Base-by-base conservation (phyloP, 2,113 vertebrate species). In the Australoheros scitulus region DNA sequence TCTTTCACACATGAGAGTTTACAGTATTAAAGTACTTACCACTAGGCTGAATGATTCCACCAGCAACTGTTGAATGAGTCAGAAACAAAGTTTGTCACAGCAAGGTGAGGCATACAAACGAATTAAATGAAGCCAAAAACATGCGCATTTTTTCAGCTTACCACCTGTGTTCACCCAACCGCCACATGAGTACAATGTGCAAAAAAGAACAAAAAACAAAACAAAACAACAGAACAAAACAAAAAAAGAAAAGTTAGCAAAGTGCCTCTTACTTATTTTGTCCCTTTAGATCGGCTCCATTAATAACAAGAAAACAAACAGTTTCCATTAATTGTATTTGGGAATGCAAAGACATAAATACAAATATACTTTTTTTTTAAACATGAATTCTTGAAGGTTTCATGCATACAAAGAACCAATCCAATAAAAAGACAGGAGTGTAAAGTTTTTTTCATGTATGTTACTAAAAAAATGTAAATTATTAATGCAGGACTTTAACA, bases 21-120 rank as follows among this genome's bases (percentile, higher is more conserved):
- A 34, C 18, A 72, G 47, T 18, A 14, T 72, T n/a, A n/a, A 26
- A 36, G 3, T 38, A 87, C 90, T 91, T 70, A 95, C 94, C 58
- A 59, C 93, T 77, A 4, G 93, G 93, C 61, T 94, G 94, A 84
- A 94, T 2, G 29, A 94, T 59, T 36, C 92, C 94, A 86, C 86
- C 92, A 74, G 89, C 61, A 80, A 91, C 94, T 94, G 89, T 82
- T 11, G 85, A 84, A 76, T 59, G 1, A 85, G 1, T 26, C 7
- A 47, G 1, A 7, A 68, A 52, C 14, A 52, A 81, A 56, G 38
- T 6, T 7, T 1, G 60, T 81, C 29, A 80, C 18, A 76, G 84
- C 58, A 65, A 3, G 14, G 1, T 22, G 3, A 78, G 4, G 64
- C 24, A 61, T 11, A 38, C 2, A 1, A 22, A 8, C 56, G 5